Base-by-base conservation (phyloP, 2,113 vertebrate genomes). In the Hippolais icterina region DNA sequence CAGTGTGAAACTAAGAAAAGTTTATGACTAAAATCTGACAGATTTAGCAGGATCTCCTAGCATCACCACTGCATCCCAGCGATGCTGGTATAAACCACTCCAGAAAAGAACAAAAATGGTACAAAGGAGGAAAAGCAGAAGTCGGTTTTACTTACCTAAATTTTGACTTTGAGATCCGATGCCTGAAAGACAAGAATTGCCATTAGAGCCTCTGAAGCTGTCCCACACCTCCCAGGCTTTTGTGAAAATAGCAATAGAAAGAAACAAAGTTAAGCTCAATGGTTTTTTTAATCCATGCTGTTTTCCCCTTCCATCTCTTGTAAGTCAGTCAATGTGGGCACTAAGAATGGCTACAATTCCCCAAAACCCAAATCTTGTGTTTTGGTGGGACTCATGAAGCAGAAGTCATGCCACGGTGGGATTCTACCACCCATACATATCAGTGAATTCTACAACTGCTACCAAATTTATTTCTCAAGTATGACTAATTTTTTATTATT, bases 131-230 rank as follows among this genome's bases (percentile, higher is more conserved):
- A 80, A 79, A 85, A 88, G 9, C 9, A 59, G 63, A 96, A 89
- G 41, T 50, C 81, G 92, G 69, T 97, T 97, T 96, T 98, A 99
- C 99, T 99, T 97, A 99, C 99, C 99, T 99, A 98, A 99, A 99
- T 97, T 99, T 99, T 89, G 99, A 99, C 98, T 99, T 99, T 98
- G 99, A 99, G 98, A 99, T 99, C 97, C 99, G 99, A 98, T 99
- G 99, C 98, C 99, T 99, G 99, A 98, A 99, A 99, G 96, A 99
- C 94, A 99, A 99, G 97, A 99, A 94, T 53, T 95, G 35, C 25
- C 71, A 97, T 98, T 98, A 96, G 98, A 37, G 2, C 86, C 76
- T 96, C 68, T 52, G 75, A 93, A 81, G 28, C 52, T 83, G 37
- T 47, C 11, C 37, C 42, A 64, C 18, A 74, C 11, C 27, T 86